Conservation (phyloP, 2,888 invertebrate genomes). For the Abscondita cerata region DNA sequence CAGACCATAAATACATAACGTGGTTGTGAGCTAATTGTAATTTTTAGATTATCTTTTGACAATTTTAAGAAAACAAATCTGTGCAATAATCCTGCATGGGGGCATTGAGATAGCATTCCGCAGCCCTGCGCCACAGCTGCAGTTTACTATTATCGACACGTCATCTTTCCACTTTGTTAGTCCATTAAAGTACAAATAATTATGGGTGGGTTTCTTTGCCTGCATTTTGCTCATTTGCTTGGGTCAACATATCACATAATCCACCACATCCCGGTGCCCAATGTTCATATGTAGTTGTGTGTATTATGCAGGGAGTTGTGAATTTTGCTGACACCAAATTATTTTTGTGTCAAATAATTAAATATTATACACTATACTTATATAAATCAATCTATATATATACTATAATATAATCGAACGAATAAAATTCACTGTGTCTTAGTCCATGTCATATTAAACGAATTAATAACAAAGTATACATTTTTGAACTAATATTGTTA, state of each 20-base stretch:
- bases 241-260: slow-evolving; percentile 45
- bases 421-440: slow-evolving; percentile 61
- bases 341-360: slow-evolving; percentile 47
- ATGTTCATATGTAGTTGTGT: slow-evolving; percentile 36
- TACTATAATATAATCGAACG: slow-evolving; percentile 48
- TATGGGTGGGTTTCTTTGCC: slow-evolving; percentile 53
- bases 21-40: slow-evolving; percentile 56
- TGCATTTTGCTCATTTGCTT: slow-evolving; percentile 39
- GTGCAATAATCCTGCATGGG: slow-evolving; percentile 18
- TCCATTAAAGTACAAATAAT: slow-evolving; percentile 86
- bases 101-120: slow-evolving; percentile 46
- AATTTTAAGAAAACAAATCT: slow-evolving; percentile 4
- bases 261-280: slow-evolving; percentile 23
- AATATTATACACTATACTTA: slow-evolving; percentile 39
- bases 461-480: slow-evolving; percentile 58
- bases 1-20: slow-evolving; percentile 50
- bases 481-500: slow-evolving; percentile 60
- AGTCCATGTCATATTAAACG: slow-evolving; percentile 61
- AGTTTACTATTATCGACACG: slow-evolving; percentile 39
- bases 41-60: slow-evolving; percentile 31
- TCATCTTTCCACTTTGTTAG: slow-evolving; percentile 68
- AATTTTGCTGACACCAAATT: slow-evolving; percentile 49
- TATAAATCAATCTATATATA: slow-evolving; percentile 25
- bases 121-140: slow-evolving; percentile 37
- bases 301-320: slow-evolving; percentile 44